A percentile compares a stretch with the other conserved stretches of the same genome.
Conservation (phyloP, 2,888 invertebrate genomes). For the Brenthis daphne region DNA sequence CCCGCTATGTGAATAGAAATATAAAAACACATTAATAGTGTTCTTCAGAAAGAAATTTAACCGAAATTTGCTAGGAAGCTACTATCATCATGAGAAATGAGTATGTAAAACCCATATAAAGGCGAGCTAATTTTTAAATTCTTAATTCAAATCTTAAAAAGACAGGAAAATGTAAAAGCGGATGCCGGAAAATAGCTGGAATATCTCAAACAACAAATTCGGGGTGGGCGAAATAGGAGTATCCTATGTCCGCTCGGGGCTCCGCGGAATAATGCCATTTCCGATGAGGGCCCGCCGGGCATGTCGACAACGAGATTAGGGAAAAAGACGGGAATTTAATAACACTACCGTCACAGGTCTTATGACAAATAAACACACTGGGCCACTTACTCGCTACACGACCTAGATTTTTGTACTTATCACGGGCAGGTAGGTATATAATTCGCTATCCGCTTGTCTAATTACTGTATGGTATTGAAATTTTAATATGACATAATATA, state of each 20-base stretch:
- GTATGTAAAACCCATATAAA: conserved; percentile 7
- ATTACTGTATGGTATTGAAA: no score
- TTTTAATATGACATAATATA: no score
- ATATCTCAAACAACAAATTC: conserved; percentile 57
- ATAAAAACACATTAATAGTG: no score
- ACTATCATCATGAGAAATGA: not conserved
- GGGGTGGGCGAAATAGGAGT: conserved; percentile 52
- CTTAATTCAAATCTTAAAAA: conserved; percentile 34
- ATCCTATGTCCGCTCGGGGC: conserved; percentile 67
- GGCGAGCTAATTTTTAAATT: conserved; percentile 35
- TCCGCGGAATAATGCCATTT: conserved; percentile 73
- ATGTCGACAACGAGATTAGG: conserved; percentile 70
- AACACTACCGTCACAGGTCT: conserved; percentile 67
- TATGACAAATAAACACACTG: conserved; percentile 52
- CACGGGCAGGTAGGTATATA: no score
- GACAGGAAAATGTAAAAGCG: conserved; percentile 52
- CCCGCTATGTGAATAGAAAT: no score
- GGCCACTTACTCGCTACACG: conserved; percentile 16
- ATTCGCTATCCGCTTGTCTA: no score
- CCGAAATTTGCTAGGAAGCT: no score
- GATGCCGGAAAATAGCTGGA: conserved; percentile 56
- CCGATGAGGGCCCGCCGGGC: conserved; percentile 73
- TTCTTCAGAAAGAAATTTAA: no score
- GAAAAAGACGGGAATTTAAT: conserved; percentile 73
- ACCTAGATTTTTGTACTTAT: not conserved